These are phyloP conservation scores for Sebastes goodei DNA, from an alignment of 2,797 vertebrate genomes.

Conservation along the genomic window DNA sequence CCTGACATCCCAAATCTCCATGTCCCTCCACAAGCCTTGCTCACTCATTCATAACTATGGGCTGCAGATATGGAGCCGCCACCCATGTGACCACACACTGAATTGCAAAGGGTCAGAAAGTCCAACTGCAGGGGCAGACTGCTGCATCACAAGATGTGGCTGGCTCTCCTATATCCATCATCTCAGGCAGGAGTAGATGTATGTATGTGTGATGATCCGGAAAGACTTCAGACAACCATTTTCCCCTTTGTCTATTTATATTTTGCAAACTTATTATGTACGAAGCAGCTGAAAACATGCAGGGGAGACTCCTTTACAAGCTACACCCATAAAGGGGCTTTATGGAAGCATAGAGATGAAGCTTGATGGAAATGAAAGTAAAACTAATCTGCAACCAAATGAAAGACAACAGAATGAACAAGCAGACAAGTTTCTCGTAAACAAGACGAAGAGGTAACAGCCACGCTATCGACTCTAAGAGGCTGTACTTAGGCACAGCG, in stretches of 20 bases:
- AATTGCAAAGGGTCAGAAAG: slow-evolving; percentile 8
- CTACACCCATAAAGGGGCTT: background rate
- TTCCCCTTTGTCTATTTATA: background rate
- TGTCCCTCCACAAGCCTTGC: slow-evolving; percentile 1
- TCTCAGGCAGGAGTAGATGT: background rate
- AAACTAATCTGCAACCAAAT: background rate
- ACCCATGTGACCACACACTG: slow-evolving; percentile 27
- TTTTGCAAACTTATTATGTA: background rate
- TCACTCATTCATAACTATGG: slow-evolving; percentile 32
- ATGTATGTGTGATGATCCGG: background rate
- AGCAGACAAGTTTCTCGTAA: background rate
- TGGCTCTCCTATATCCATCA: slow-evolving; percentile 1
- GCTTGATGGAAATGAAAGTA: background rate
- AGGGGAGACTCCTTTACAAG: background rate
- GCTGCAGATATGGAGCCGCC: slow-evolving; percentile 26
- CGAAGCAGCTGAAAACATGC: background rate
- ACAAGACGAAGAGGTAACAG: background rate
- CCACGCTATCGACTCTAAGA: background rate
- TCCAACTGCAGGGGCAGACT: background rate
- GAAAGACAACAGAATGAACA: background rate
- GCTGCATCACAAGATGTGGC: background rate
- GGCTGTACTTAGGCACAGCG: background rate
- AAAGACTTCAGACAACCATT: background rate
- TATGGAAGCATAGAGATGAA: background rate
- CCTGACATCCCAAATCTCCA: slow-evolving; percentile 44